Evolutionary conservation across 92 coral and sea anemone species (phyloP).

Genomic region (Palythoa caribaeorum): DNA sequence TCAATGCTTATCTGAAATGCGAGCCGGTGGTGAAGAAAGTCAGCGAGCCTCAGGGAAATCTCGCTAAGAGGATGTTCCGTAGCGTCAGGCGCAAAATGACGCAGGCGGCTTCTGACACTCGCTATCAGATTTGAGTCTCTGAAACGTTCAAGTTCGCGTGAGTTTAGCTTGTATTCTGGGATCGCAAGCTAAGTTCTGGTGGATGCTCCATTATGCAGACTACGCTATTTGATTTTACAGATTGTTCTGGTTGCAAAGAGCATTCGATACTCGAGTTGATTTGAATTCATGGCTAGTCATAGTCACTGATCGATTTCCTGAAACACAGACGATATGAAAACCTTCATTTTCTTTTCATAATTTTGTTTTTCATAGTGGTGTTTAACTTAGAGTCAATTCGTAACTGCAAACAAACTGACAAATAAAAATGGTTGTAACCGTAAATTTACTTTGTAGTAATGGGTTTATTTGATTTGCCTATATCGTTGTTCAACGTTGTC

Average conservation of each 20-base stretch:
- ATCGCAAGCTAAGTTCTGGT: background rate
- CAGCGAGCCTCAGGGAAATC: constrained; percentile 38
- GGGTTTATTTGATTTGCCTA: background rate
- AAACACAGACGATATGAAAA: background rate
- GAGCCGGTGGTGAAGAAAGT: constrained; percentile 79
- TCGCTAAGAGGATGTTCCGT: constrained; percentile 42
- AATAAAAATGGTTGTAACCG: background rate
- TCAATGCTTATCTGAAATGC: constrained; percentile 88
- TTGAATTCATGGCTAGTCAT: background rate
- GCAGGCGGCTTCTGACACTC: background rate
- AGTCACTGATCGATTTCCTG: background rate
- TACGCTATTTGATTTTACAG: too few species aligned
- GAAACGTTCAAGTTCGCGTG: background rate
- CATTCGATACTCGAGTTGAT: too few species aligned
- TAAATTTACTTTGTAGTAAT: background rate
- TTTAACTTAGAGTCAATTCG: background rate
- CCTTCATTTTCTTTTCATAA: too few species aligned
- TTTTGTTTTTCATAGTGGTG: too few species aligned
- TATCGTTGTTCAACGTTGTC: background rate
- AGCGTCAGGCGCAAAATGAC: constrained; percentile 22
- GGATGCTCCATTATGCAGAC: too few species aligned
- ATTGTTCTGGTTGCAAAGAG: too few species aligned
- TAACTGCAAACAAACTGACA: too few species aligned
- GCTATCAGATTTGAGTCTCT: background rate
- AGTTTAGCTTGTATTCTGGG: background rate